These are phyloP conservation scores for Lepetodrilus schrolli DNA, from an alignment of 2,888 invertebrate species.

Conservation along the genomic window DNA sequence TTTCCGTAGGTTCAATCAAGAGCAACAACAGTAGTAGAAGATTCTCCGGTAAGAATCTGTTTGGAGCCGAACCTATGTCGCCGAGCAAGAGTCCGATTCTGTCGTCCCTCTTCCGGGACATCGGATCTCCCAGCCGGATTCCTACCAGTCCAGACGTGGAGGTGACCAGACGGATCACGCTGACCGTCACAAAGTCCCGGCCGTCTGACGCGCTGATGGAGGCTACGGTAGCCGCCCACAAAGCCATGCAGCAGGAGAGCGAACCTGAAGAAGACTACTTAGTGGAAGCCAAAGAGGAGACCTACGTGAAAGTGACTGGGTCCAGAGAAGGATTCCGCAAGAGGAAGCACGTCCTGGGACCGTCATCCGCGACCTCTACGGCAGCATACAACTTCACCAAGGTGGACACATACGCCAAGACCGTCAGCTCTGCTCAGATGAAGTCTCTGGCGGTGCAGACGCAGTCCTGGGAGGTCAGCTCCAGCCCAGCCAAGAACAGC, in stretches of 20 bases:
- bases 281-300: not conserved
- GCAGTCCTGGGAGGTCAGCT: not conserved
- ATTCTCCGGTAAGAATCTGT: slow-evolving; percentile 25
- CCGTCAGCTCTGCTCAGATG: not conserved
- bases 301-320: not conserved
- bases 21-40: not conserved
- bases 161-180: slow-evolving; percentile 45
- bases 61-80: slow-evolving; percentile 10
- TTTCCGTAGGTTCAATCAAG: not conserved
- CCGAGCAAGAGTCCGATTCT: slow-evolving; percentile 2
- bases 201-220: slow-evolving; percentile 57
- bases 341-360: not conserved
- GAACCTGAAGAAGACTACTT: not conserved
- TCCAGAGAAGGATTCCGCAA: slow-evolving; percentile 4
- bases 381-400: slow-evolving; percentile 3
- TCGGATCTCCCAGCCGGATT: slow-evolving; percentile 31
- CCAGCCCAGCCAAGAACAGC: not conserved
- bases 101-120: slow-evolving; percentile 12
- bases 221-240: slow-evolving; percentile 24
- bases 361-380: not conserved
- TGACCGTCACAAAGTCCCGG: slow-evolving; percentile 57
- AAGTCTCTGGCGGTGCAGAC: not conserved
- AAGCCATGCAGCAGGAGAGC: not conserved
- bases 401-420: not conserved
- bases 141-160: slow-evolving; percentile 41